These are phyloP conservation scores for Leiothrix lutea DNA, from an alignment of 2,113 vertebrate genomes.

Conservation along the genomic window DNA sequence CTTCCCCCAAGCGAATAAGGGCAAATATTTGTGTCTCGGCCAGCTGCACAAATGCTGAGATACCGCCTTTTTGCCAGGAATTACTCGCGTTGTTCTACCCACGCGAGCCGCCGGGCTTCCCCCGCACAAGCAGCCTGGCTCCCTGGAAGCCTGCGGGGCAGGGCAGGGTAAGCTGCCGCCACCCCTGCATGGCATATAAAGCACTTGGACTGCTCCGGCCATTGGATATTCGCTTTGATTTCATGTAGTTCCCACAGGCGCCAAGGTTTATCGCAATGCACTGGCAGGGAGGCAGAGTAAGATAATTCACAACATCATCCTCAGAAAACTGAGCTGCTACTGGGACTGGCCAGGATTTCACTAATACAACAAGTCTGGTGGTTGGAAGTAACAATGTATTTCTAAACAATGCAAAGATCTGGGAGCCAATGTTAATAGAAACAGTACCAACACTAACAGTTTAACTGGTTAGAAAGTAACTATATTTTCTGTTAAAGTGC, in stretches of 20 bases:
- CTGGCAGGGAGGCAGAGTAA: not conserved
- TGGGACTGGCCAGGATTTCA: not conserved
- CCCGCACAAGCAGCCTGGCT: not conserved
- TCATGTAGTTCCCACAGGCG: not conserved
- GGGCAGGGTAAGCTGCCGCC: not conserved
- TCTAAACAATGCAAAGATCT: not conserved
- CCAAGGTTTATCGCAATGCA: not conserved
- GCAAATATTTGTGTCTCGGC: constrained; percentile 1
- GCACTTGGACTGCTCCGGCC: not conserved
- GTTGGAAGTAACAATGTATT: not conserved
- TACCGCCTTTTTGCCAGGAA: not conserved
- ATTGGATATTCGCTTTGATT: not conserved
- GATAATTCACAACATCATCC: not conserved
- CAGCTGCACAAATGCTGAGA: not conserved
- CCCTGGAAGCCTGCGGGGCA: not conserved
- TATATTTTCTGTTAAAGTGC: not conserved
- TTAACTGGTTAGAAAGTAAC: not conserved
- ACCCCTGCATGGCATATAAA: rapidly evolving
- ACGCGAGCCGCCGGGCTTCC: not conserved
- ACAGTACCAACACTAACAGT: not conserved
- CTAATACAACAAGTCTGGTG: too few species aligned
- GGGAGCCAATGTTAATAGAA: not conserved
- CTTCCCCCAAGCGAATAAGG: not conserved
- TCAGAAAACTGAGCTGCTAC: not conserved
- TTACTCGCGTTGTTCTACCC: not conserved